Percentiles rank a stretch among this genome's conserved stretches.
Evolutionary conservation across 2,113 vertebrate genomes (phyloP).

Genomic region (Stigmatopora nigra): DNA sequence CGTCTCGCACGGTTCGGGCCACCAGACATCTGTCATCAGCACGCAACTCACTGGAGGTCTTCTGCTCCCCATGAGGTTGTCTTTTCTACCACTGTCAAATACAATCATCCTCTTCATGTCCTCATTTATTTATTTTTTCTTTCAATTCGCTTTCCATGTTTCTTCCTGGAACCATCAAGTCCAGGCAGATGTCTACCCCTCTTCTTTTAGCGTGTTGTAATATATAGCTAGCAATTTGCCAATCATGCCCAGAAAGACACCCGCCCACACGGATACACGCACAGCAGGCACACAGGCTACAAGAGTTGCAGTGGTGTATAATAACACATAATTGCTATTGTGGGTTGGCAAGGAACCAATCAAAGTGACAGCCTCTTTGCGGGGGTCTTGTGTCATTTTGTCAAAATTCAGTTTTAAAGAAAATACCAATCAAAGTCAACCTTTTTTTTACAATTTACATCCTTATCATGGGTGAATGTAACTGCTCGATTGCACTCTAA

Average conservation of each 20-base stretch:
- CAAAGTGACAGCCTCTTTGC: slow-evolving; percentile 63
- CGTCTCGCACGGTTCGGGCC: slow-evolving; percentile 33
- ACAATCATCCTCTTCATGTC: slow-evolving; percentile 42
- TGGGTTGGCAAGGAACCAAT: slow-evolving; percentile 63
- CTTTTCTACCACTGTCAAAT: slow-evolving; percentile 46
- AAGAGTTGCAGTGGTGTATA: slow-evolving; percentile 60
- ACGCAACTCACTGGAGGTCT: slow-evolving; percentile 52
- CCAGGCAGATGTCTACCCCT: slow-evolving; percentile 31
- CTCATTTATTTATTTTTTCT: slow-evolving; percentile 14
- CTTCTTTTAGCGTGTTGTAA: slow-evolving; percentile 47
- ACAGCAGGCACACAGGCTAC: slow-evolving; percentile 45
- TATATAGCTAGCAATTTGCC: slow-evolving; percentile 61
- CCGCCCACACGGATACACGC: slow-evolving; percentile 10
- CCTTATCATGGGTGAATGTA: slow-evolving; percentile 17
- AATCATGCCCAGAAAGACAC: slow-evolving; percentile 45
- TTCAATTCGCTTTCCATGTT: slow-evolving; percentile 45
- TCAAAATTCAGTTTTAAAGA: slow-evolving; percentile 16
- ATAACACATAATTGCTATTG: slow-evolving; percentile 68
- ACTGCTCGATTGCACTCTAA: slow-evolving; percentile 1
- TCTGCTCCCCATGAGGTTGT: slow-evolving; percentile 42
- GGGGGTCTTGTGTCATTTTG: slow-evolving; percentile 36
- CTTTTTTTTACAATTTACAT: slow-evolving; percentile 26
- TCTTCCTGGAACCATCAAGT: slow-evolving; percentile 13
- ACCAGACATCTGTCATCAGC: slow-evolving; percentile 55
- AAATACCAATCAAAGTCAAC: slow-evolving; percentile 22